A percentile compares a stretch with the other conserved stretches of the same genome.
phyloP scores from a whole-genome alignment of 2,113 vertebrate species.

The Eudorcas thomsonii region DNA sequence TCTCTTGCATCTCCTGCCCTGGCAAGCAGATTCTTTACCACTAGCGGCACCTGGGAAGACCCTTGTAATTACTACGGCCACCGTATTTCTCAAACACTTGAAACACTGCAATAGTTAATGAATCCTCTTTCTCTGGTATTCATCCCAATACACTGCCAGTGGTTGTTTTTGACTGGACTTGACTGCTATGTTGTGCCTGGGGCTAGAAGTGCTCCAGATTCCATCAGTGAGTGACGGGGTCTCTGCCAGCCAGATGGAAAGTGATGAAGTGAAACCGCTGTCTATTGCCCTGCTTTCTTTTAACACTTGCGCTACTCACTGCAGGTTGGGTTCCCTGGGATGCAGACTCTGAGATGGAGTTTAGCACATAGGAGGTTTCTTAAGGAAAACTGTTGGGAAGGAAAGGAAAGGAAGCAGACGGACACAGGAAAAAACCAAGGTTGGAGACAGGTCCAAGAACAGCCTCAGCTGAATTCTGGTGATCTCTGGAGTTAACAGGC shows the following conservation, averaged over 20 bases:
- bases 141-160: neutral
- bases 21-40: neutral
- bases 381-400: neutral
- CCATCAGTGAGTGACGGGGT: neutral
- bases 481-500: neutral
- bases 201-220: neutral
- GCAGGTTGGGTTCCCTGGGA: neutral
- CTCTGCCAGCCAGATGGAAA: neutral
- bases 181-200: neutral
- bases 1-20: neutral
- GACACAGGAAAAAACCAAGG: neutral
- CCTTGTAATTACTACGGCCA: neutral
- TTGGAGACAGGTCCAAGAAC: neutral
- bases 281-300: neutral
- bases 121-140: neutral
- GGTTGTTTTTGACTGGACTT: neutral
- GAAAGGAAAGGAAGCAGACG: neutral
- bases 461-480: neutral
- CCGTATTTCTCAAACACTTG: neutral
- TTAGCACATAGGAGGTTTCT: neutral
- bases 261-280: neutral
- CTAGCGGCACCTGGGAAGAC: neutral
- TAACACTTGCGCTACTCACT: neutral
- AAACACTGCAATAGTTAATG: neutral
- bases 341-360: neutral